Conservation (phyloP, 2,888 invertebrate genomes). For the Drosophila rubida region DNA sequence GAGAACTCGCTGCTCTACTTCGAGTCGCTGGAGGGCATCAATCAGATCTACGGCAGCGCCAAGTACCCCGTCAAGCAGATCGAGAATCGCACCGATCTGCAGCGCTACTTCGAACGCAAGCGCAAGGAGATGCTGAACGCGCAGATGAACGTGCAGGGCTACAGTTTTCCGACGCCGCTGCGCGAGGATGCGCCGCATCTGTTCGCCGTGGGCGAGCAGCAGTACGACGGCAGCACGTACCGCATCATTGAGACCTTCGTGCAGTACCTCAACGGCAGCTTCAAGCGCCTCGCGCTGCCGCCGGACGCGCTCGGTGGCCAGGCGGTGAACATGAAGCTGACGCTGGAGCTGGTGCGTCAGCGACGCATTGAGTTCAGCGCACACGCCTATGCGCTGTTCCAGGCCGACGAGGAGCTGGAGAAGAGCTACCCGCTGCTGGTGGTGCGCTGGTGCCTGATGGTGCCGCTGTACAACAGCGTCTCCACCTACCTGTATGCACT, state of each 20-base stretch:
- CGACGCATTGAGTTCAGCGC: slow-evolving; percentile 61
- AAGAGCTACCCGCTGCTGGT: slow-evolving; percentile 78
- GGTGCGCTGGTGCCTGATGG: slow-evolving; percentile 81
- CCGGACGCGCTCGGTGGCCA: slow-evolving; percentile 49
- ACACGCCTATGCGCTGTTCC: slow-evolving; percentile 78
- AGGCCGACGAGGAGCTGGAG: slow-evolving; percentile 64
- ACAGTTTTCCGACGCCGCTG: slow-evolving; percentile 64
- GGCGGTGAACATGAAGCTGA: slow-evolving; percentile 71
- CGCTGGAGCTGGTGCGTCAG: slow-evolving; percentile 67
- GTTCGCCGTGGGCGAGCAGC: slow-evolving; percentile 49
- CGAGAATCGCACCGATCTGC: slow-evolving; percentile 56
- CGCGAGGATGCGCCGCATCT: slow-evolving; percentile 71
- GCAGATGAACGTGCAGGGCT: slow-evolving; percentile 53
- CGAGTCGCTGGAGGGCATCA: slow-evolving; percentile 48
- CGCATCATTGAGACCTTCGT: slow-evolving; percentile 63
- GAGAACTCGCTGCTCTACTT: slow-evolving; percentile 65
- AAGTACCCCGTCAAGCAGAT: slow-evolving; percentile 54
- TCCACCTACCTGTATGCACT: slow-evolving; percentile 74
- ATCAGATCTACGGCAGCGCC: slow-evolving; percentile 57
- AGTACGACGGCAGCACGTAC: slow-evolving; percentile 62
- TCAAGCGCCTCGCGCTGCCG: slow-evolving; percentile 46
- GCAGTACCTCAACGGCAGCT: slow-evolving; percentile 63
- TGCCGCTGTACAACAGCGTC: slow-evolving; percentile 70
- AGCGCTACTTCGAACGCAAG: slow-evolving; percentile 9
- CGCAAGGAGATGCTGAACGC: not conserved